These are phyloP conservation scores for Glyptemys insculpta DNA, from an alignment of 2,797 vertebrate genomes.

Conservation along the genomic window DNA sequence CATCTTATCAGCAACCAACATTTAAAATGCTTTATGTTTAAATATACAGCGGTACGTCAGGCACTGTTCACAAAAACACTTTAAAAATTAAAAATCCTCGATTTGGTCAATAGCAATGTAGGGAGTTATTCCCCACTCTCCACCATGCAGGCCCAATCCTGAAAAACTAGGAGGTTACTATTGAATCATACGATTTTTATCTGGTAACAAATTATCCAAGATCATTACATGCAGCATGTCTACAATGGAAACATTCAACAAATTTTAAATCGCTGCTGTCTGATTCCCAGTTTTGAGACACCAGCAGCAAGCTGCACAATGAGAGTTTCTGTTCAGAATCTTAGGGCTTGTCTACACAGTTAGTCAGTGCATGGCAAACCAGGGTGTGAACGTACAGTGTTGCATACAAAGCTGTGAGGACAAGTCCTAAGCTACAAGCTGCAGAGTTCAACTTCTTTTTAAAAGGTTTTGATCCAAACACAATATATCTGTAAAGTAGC, in stretches of 20 bases:
- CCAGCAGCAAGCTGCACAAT: neutral
- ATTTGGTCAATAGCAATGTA: neutral
- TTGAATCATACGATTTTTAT: neutral
- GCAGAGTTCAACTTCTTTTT: neutral
- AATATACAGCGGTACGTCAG: neutral
- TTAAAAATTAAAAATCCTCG: neutral
- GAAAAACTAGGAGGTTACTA: neutral
- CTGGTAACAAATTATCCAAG: neutral
- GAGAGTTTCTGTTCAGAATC: neutral
- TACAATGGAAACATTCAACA: neutral
- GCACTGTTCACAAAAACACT: neutral
- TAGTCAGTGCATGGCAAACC: neutral
- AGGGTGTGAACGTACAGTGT: neutral
- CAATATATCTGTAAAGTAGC: constrained; percentile 38
- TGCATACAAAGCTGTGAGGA: neutral
- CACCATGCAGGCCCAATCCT: neutral
- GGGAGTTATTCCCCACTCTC: neutral
- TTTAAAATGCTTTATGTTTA: neutral
- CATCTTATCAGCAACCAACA: neutral
- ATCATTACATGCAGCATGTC: neutral
- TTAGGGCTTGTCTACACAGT: neutral
- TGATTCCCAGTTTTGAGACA: neutral
- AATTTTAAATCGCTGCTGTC: neutral
- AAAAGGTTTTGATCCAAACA: neutral
- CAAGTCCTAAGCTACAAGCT: neutral